These are phyloP conservation scores for Lanius collurio DNA, from an alignment of 2,113 vertebrate species.

Conservation along the genomic window DNA sequence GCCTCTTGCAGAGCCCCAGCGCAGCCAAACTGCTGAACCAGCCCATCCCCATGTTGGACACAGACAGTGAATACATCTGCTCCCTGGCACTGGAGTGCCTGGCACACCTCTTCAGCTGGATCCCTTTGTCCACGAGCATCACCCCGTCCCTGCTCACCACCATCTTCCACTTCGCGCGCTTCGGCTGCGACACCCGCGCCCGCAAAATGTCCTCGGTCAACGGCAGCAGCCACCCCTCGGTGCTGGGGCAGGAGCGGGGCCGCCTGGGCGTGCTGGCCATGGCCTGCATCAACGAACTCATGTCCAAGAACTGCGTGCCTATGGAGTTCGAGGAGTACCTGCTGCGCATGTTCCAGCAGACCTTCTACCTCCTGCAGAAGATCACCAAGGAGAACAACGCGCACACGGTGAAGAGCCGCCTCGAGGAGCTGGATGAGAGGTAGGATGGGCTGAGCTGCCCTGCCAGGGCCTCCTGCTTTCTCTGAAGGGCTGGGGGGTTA, in stretches of 20 bases:
- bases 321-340: constrained; percentile 98
- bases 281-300: constrained; percentile 97
- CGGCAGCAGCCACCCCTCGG: constrained; percentile 76
- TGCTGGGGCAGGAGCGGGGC: constrained; percentile 80
- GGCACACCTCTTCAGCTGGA: constrained; percentile 99
- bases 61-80: constrained; percentile 91
- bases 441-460: constrained; percentile 56
- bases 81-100: constrained; percentile 94
- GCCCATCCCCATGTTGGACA: constrained; percentile 89
- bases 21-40: constrained; percentile 88
- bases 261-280: constrained; percentile 92
- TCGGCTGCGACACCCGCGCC: constrained; percentile 88
- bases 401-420: constrained; percentile 89
- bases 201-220: constrained; percentile 85
- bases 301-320: constrained; percentile 99
- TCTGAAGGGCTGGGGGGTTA: neutral
- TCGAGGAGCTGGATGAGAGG: constrained; percentile 98
- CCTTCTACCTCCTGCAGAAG: constrained; percentile 97
- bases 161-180: constrained; percentile 97
- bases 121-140: constrained; percentile 95
- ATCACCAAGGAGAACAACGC: constrained; percentile 93
- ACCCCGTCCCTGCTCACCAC: constrained; percentile 95
- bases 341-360: constrained; percentile 98
- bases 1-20: constrained; percentile 88
- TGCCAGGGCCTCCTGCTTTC: neutral